These are phyloP conservation scores for Zelleria hepariella DNA, from an alignment of 2,888 invertebrate genomes.

Conservation along the genomic window DNA sequence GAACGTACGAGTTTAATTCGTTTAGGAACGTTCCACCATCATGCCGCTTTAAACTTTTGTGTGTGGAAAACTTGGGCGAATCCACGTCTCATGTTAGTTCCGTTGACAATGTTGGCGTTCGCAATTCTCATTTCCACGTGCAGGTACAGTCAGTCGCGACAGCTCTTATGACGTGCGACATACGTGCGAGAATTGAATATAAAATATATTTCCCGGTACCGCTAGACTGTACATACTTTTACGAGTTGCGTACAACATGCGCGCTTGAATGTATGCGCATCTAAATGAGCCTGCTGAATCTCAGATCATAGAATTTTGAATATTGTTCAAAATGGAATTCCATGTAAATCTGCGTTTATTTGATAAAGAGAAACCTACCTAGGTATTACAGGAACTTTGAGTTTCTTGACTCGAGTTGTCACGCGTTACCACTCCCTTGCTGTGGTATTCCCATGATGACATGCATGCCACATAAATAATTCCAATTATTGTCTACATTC, in stretches of 20 bases:
- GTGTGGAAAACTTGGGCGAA: constrained; percentile 26
- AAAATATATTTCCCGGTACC: neutral
- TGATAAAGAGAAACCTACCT: no score
- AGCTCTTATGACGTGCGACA: neutral
- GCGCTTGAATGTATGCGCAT: neutral
- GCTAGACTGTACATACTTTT: neutral
- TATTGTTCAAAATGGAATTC: neutral
- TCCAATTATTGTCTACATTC: no score
- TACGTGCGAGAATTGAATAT: neutral
- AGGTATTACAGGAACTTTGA: no score
- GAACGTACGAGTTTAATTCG: constrained; percentile 11
- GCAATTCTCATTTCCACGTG: neutral
- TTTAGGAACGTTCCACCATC: constrained; percentile 19
- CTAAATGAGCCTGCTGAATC: neutral
- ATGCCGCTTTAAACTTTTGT: constrained; percentile 27
- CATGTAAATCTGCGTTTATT: neutral
- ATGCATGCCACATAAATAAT: no score
- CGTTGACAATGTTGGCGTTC: constrained; percentile 14
- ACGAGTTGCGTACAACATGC: neutral
- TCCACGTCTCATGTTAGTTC: constrained; percentile 22
- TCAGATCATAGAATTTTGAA: neutral
- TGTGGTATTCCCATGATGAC: no score
- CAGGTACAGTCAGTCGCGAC: neutral
- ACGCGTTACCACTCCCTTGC: no score
- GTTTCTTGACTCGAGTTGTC: no score